Base-by-base conservation (phyloP, 2,797 vertebrate species). In the Sebastes alutus region DNA sequence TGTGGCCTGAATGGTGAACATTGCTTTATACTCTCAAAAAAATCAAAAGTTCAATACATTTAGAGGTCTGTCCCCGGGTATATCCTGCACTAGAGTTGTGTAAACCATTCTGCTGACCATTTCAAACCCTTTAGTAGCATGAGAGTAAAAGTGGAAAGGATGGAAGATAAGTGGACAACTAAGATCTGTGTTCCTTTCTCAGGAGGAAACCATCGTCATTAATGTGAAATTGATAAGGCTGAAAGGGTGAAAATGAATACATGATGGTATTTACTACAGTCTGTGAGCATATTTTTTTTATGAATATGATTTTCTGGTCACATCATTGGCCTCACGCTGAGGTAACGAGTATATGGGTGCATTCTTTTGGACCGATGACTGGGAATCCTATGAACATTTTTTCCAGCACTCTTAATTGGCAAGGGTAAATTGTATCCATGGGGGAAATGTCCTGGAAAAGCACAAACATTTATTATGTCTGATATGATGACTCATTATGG, bases 371-470 rank as follows among this genome's bases (percentile, higher is more conserved):
- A 68, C 66, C 56, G 54, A 72, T 75, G 78, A 67, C 23, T 23
- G 42, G 13, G 49, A 14, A 66, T 75, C 56, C 30, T 2, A 1
- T 14, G 16, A 77, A 54, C 0, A 38, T 35, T 38, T 35, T 38
- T 63, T 54, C 11, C 27, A 11, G 67, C 0, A 2, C 42, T 32
- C 32, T 59, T 72, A 62, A 70, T 66, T 4, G 38, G 32, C 30
- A 25, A 32, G 7, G 2, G 18, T 52, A n/a, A 35, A 49, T 74
- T 68, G 58, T 6, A 63, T 67, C 61, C 49, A 27, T 23, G 64
- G 11, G 5, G 59, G 30, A 79, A 84, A 84, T 68, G 72, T 30
- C 27, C 72, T 65, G 80, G 72, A 76, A 79, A 58, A 46, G 52
- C 60, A 58, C 42, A 42, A 79, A 23, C 64, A 52, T 78, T 72